Percentiles rank a stretch among this genome's conserved stretches.
phyloP scores from a whole-genome alignment of 2,888 invertebrate genomes.

The Esperia sulphurella region DNA sequence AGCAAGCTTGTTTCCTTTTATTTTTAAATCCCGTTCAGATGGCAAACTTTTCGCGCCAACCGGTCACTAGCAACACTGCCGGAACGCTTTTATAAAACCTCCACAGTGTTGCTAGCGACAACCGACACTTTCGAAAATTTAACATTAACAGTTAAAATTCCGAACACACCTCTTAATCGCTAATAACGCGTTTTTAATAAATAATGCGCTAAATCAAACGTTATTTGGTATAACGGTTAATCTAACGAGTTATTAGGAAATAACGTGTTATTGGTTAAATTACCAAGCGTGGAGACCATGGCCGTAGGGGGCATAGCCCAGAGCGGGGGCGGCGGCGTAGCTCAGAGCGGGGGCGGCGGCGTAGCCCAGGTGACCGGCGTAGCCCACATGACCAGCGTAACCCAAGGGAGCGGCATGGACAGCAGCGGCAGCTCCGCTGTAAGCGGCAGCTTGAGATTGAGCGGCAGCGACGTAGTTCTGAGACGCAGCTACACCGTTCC shows the following conservation, averaged over 20 bases:
- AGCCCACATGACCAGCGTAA: constrained; percentile 15
- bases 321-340: constrained; percentile 16
- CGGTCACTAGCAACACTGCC: constrained; percentile 27
- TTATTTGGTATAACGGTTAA: constrained; percentile 1
- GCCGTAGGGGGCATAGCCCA: constrained; percentile 14
- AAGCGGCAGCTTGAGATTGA: constrained; percentile 65
- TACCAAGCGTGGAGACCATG: constrained; percentile 45
- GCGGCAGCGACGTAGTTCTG: constrained; percentile 69
- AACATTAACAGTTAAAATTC: neutral
- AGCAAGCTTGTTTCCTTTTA: constrained; percentile 41
- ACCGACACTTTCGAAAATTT: constrained; percentile 20
- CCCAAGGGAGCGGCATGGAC: constrained; percentile 27
- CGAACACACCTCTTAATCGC: neutral
- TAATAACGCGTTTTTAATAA: neutral
- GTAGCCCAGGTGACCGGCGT: constrained; percentile 21
- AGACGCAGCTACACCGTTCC: constrained; percentile 60
- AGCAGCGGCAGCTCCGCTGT: constrained; percentile 47
- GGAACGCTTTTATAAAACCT: neutral
- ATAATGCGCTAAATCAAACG: constrained; percentile 9
- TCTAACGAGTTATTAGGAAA: constrained; percentile 3
- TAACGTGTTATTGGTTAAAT: constrained; percentile 14
- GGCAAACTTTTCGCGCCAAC: constrained; percentile 27
- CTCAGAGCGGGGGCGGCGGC: constrained; percentile 22
- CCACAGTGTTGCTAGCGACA: constrained; percentile 29
- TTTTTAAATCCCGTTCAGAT: constrained; percentile 25